Conservation (phyloP, 1,140 invertebrate species). For the Pinna nobilis region DNA sequence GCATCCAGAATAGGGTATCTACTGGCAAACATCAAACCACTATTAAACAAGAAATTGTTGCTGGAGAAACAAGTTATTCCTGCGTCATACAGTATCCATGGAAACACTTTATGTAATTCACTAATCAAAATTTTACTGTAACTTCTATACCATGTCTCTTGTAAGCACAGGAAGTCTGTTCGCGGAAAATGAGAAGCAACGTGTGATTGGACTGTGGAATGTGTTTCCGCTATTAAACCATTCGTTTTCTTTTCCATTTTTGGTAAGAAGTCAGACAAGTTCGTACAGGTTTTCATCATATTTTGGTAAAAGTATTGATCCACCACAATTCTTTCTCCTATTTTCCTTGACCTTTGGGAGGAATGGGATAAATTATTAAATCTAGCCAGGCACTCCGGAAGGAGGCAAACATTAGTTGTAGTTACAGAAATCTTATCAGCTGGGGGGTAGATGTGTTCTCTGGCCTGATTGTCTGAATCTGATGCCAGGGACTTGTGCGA, state of each 20-base stretch:
- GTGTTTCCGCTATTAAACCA: neutral
- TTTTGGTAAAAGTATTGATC: conserved; percentile 51
- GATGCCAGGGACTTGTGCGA: too few relatives aligned
- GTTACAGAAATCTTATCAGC: conserved; percentile 49
- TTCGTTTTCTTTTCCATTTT: neutral
- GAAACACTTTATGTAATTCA: conserved; percentile 63
- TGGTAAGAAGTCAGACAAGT: neutral
- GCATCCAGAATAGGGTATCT: conserved; percentile 66
- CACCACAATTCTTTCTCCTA: conserved; percentile 56
- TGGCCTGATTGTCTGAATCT: too few relatives aligned
- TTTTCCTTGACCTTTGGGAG: conserved; percentile 40
- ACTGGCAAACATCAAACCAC: conserved; percentile 73
- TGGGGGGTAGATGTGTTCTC: too few relatives aligned
- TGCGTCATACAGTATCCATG: conserved; percentile 66
- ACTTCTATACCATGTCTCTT: conserved; percentile 59
- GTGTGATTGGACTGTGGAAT: conserved; percentile 26
- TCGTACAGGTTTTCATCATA: conserved; percentile 28
- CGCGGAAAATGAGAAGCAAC: conserved; percentile 54
- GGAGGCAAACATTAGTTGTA: conserved; percentile 59
- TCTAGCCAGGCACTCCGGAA: conserved; percentile 60
- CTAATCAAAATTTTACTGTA: conserved; percentile 49
- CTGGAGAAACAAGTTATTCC: conserved; percentile 40
- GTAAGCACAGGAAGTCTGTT: conserved; percentile 61
- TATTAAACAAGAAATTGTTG: conserved; percentile 62
- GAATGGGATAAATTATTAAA: conserved; percentile 58